Percentiles rank a stretch among this genome's conserved stretches.
phyloP scores from a whole-genome alignment of 64 coral and sea anemone genomes.

The Actinia tenebrosa region DNA sequence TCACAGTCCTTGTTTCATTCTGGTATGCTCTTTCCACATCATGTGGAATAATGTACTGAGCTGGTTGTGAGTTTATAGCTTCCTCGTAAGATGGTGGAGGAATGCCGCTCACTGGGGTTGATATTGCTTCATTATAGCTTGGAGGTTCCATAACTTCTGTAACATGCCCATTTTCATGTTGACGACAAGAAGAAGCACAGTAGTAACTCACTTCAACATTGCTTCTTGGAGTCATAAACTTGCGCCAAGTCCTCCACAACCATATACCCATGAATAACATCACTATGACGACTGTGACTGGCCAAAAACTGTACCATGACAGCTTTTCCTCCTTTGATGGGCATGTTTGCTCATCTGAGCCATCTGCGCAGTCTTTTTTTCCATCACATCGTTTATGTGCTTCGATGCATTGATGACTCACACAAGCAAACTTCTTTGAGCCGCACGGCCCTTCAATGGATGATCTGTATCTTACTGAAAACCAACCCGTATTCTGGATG shows the following conservation, averaged over 20 bases:
- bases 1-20: neutral
- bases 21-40: neutral
- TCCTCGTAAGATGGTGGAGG: conserved; percentile 55
- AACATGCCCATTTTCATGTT: conserved; percentile 33
- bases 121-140: conserved; percentile 56
- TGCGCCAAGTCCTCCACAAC: conserved; percentile 93
- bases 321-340: conserved; percentile 35
- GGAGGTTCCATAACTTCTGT: conserved; percentile 37
- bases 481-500: conserved; percentile 58
- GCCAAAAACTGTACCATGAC: conserved; percentile 89
- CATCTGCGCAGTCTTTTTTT: conserved; percentile 62
- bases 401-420: conserved; percentile 55
- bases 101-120: neutral
- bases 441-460: conserved; percentile 52
- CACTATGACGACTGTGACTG: conserved; percentile 60
- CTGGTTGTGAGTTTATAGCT: conserved; percentile 28
- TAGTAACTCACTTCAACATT: conserved; percentile 48
- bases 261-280: conserved; percentile 82
- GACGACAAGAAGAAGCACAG: conserved; percentile 45
- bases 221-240: conserved; percentile 58
- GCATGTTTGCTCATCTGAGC: conserved; percentile 79
- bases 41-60: neutral
- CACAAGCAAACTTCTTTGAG: conserved; percentile 57
- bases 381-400: conserved; percentile 43
- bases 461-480: conserved; percentile 48